Percentiles rank a stretch among this genome's conserved stretches.
Evolutionary conservation across 2,113 vertebrate genomes (phyloP).

Genomic region (Cyprichromis sp.): DNA sequence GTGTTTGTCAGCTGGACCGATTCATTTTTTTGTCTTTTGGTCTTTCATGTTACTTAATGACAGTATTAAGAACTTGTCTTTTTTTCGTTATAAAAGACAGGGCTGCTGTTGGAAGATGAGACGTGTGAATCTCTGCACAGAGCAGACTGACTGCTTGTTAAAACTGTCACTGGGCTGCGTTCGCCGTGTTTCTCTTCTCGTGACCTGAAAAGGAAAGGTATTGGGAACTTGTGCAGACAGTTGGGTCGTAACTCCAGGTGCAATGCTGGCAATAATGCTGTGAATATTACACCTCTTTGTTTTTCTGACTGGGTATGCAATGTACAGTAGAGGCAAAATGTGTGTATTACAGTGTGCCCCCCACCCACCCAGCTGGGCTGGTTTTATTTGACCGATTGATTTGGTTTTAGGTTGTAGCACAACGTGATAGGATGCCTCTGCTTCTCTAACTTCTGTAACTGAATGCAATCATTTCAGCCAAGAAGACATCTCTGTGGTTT

Average conservation of each 20-base stretch:
- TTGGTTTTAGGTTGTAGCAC: background rate
- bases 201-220: conserved; percentile 68
- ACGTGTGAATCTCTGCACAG: background rate
- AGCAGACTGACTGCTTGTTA: background rate
- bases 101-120: background rate
- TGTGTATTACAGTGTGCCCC: background rate
- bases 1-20: background rate
- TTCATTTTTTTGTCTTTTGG: background rate
- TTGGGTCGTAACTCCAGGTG: conserved; percentile 11
- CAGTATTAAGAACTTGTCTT: background rate
- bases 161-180: background rate
- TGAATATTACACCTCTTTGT: background rate
- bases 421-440: background rate
- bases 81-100: background rate
- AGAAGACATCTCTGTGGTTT: background rate
- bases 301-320: background rate
- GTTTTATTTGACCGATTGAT: background rate
- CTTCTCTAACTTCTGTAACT: background rate
- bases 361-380: background rate
- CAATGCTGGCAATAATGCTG: background rate
- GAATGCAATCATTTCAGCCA: background rate
- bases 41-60: background rate
- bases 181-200: conserved; percentile 1
- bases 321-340: background rate
- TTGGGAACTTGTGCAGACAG: conserved; percentile 19